Base-by-base conservation (phyloP, 2,888 invertebrate species). In the Brachypalpus laphriformis region DNA sequence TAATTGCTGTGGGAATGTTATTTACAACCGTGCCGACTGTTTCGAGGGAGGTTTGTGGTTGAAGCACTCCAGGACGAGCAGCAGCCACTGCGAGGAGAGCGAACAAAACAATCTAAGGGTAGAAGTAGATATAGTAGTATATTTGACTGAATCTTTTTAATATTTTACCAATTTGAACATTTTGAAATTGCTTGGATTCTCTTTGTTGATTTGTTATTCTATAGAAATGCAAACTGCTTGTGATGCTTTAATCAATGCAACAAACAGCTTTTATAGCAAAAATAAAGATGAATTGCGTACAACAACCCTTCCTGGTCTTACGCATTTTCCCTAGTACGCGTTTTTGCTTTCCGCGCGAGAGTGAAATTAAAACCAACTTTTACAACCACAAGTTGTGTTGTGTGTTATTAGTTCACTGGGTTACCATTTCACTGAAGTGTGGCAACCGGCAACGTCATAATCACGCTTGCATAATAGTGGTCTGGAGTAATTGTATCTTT, bases 1-100 rank as follows among this genome's bases (percentile, higher is more conserved):
- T 76, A 5, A 82, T 77, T 3, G 82, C 47, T 8, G 82, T 77
- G 0, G 82, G 82, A n/a, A 77, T 77, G 18, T 34, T 47, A 1
- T 42, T 45, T 0, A 82, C 14, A 20, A 77, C 45, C 0, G 77
- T n/a, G 0, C 77, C 71, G 8, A 77, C 63, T 0, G 63, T 25
- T 51, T 45, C 25, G 1, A 82, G 34, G 2, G 63, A 31, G 4
- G 65, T 49, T 3, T 71, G 65, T 0, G 37, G 14, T 54, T 56
- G 49, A 2, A 82, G 40, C 0, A 77, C 11, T 51, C 71, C 65
- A n/a, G 82, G 77, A 37, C 57, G 71, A 11, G 81, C 81, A n/a
- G 56, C 42, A 57, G 40, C 61, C 5, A 71, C 34, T 28, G 77
- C 22, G 16, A 81, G n/a, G 18, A 63, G 28, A 11, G 68, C 31